These are phyloP conservation scores for Hedya salicella DNA, from an alignment of 2,888 invertebrate species.

Conservation along the genomic window DNA sequence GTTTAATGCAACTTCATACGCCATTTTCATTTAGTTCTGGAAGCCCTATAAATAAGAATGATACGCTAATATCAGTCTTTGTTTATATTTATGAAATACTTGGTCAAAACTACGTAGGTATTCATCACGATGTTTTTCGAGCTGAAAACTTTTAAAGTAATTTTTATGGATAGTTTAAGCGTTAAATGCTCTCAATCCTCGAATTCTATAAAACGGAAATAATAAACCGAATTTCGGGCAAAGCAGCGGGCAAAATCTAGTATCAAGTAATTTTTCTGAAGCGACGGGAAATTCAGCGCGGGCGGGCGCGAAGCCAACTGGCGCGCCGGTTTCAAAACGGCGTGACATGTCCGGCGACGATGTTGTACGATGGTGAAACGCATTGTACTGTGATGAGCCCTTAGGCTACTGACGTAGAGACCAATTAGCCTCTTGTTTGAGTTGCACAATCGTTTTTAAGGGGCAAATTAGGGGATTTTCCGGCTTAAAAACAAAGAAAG, in stretches of 20 bases:
- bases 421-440: conserved; percentile 18
- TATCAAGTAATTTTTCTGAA: conserved; percentile 4
- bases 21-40: too few species aligned
- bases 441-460: not conserved
- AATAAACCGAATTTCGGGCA: not conserved
- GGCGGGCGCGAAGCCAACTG: conserved; percentile 72
- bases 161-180: too few species aligned
- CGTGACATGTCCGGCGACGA: conserved; percentile 57
- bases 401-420: conserved; percentile 29
- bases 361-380: conserved; percentile 41
- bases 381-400: conserved; percentile 27
- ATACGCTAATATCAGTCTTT: too few species aligned
- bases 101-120: too few species aligned
- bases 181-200: too few species aligned
- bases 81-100: too few species aligned
- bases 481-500: not conserved
- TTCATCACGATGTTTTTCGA: too few species aligned
- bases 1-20: too few species aligned
- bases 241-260: not conserved
- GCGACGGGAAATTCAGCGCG: conserved; percentile 67
- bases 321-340: conserved; percentile 70
- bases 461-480: not conserved
- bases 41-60: too few species aligned
- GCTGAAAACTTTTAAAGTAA: too few species aligned
- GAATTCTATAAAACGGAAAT: too few species aligned